Percentiles rank a stretch among this genome's conserved stretches.
These are phyloP conservation scores for Odontamblyopus lacepedii DNA, from an alignment of 2,797 vertebrate species.

Conservation along the genomic window DNA sequence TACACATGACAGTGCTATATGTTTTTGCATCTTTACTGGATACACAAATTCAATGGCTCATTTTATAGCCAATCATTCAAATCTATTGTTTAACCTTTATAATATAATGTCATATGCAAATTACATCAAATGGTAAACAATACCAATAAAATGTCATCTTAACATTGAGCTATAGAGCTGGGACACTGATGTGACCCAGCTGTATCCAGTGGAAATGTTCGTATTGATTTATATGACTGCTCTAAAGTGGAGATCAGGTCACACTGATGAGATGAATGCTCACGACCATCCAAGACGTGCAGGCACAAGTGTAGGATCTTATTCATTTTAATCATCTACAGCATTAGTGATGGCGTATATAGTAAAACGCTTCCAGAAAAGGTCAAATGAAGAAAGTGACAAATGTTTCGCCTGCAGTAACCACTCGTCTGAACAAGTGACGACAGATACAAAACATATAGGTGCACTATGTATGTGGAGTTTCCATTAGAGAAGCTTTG, in stretches of 20 bases:
- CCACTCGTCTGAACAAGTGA: not conserved
- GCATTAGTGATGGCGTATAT: not conserved
- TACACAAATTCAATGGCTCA: not conserved
- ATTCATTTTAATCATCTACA: not conserved
- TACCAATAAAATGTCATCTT: not conserved
- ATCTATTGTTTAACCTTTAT: not conserved
- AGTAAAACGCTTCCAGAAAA: not conserved
- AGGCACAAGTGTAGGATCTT: not conserved
- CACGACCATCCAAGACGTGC: not conserved
- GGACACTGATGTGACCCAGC: not conserved
- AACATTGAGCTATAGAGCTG: not conserved
- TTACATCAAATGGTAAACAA: not conserved
- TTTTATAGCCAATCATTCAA: not conserved
- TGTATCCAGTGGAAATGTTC: slow-evolving; percentile 4
- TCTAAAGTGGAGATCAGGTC: slow-evolving; percentile 3
- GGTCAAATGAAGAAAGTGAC: not conserved
- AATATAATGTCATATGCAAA: not conserved
- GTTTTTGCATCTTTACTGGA: not conserved
- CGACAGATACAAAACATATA: not conserved
- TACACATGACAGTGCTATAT: not conserved
- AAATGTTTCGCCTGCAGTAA: not conserved
- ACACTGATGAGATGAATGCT: slow-evolving; percentile 8
- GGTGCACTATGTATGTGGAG: not conserved
- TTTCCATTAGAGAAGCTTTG: too few relatives aligned
- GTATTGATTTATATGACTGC: slow-evolving; percentile 1